phyloP scores from a whole-genome alignment of 2,113 vertebrate species.

The Chlorodrepanis virens region DNA sequence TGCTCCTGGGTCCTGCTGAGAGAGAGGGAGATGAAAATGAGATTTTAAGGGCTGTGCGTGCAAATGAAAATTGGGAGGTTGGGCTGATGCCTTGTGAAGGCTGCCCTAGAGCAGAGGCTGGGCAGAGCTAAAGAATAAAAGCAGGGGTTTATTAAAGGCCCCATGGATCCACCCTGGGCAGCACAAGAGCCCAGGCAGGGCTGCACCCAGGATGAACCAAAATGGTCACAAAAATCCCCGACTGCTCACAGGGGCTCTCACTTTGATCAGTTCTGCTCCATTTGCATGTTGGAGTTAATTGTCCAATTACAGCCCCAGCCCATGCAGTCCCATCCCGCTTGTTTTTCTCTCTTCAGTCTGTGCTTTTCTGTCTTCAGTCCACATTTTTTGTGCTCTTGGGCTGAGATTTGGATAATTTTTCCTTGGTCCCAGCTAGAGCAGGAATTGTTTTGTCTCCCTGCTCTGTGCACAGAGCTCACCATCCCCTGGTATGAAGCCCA shows the following conservation, averaged over 20 bases:
- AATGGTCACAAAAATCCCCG: background rate
- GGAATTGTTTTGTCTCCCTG: background rate
- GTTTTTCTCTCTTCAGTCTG: background rate
- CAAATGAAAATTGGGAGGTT: background rate
- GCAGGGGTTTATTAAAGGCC: background rate
- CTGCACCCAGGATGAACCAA: background rate
- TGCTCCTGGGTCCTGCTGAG: background rate
- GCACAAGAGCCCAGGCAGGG: background rate
- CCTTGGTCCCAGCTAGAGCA: background rate
- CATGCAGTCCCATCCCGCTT: background rate
- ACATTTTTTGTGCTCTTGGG: background rate
- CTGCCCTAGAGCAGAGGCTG: background rate
- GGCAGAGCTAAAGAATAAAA: background rate
- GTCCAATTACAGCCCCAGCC: background rate
- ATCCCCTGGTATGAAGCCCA: background rate
- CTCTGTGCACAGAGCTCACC: background rate
- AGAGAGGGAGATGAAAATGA: background rate
- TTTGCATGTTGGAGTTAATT: background rate
- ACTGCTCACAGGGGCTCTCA: rapidly evolving
- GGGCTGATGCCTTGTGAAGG: background rate
- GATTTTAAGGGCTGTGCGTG: background rate
- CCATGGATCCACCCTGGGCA: background rate
- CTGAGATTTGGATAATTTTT: background rate
- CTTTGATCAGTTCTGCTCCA: background rate
- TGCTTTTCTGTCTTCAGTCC: background rate